Evolutionary conservation across 2,888 invertebrate genomes (phyloP).

Genomic region (Gryllus longicercus): DNA sequence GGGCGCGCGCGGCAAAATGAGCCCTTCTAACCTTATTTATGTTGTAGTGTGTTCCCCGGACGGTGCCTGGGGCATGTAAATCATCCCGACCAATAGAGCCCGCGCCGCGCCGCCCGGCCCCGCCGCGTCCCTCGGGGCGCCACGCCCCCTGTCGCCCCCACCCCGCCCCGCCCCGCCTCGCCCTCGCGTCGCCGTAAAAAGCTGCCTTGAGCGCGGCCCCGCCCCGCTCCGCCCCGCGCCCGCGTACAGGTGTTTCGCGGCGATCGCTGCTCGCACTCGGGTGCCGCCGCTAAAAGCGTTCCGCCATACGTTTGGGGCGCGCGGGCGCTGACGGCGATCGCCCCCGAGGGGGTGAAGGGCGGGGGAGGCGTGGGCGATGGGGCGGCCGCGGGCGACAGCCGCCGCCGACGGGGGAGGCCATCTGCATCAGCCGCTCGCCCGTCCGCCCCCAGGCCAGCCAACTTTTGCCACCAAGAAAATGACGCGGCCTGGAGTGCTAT

Average conservation of each 20-base stretch:
- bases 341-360: not conserved
- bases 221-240: not conserved
- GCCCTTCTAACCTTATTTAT: slow-evolving; percentile 37
- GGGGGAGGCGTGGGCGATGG: not conserved
- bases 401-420: not conserved
- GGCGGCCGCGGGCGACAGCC: not conserved
- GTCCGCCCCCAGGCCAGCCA: not conserved
- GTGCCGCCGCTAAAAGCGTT: not conserved
- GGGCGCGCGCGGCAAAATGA: slow-evolving; percentile 34
- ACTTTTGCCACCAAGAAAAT: too few relatives aligned
- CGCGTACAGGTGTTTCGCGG: not conserved
- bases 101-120: not conserved
- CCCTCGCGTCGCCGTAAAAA: not conserved
- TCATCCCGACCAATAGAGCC: slow-evolving; percentile 26
- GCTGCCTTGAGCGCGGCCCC: not conserved
- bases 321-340: not conserved
- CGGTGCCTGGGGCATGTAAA: slow-evolving; percentile 34
- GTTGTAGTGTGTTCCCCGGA: slow-evolving; percentile 31
- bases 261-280: not conserved
- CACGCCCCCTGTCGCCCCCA: slow-evolving; percentile 11
- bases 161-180: not conserved
- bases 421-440: not conserved
- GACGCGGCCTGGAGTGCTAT: too few relatives aligned
- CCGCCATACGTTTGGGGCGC: not conserved
- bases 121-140: not conserved